These are phyloP conservation scores for Portevinia maculata DNA, from an alignment of 2,888 invertebrate species.

Conservation along the genomic window DNA sequence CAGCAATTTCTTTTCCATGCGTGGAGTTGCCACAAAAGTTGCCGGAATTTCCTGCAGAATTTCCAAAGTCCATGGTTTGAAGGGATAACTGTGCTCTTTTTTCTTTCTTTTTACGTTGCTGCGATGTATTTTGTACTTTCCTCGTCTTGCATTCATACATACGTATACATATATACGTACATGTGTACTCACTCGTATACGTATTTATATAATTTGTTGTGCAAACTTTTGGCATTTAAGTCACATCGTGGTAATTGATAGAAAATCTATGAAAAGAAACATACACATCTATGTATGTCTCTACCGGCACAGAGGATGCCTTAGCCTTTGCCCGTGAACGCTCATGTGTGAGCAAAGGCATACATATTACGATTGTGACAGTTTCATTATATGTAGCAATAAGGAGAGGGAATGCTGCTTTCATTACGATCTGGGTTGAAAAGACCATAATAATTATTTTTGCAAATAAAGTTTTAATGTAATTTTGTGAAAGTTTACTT, in stretches of 20 bases:
- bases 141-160: constrained; percentile 1
- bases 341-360: not conserved
- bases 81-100: constrained; percentile 31
- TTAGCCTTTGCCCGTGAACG: too few species aligned
- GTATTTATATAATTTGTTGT: constrained; percentile 56
- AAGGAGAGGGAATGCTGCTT: constrained; percentile 3
- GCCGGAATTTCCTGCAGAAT: constrained; percentile 54
- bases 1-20: constrained; percentile 63
- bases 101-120: not conserved
- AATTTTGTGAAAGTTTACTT: constrained; percentile 23
- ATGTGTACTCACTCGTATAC: not conserved
- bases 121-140: not conserved
- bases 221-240: constrained; percentile 66
- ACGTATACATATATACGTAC: not conserved
- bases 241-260: constrained; percentile 70
- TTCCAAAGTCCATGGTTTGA: constrained; percentile 45
- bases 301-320: not conserved
- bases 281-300: too few species aligned
- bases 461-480: constrained; percentile 41
- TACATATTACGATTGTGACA: constrained; percentile 3
- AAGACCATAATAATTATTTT: constrained; percentile 36
- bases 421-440: not conserved
- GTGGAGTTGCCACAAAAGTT: constrained; percentile 64
- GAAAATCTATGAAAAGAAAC: constrained; percentile 56
- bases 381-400: constrained; percentile 46